Base-by-base conservation (phyloP, 2,113 vertebrate species). In the Cyanistes caeruleus region DNA sequence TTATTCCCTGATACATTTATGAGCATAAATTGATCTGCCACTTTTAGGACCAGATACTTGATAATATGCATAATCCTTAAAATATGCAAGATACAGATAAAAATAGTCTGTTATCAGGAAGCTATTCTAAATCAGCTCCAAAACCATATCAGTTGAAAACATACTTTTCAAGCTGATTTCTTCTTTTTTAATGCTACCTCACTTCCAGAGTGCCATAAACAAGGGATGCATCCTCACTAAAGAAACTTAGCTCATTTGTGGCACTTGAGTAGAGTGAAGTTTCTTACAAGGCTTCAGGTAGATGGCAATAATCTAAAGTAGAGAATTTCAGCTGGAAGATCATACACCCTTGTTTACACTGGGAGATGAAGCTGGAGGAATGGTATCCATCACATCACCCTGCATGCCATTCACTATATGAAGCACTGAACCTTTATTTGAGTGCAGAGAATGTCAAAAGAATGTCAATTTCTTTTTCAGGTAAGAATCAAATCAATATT, bases 21-120 rank as follows among this genome's bases (percentile, higher is more conserved):
- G 28, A 91, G 31, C 37, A 91, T 31, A 89, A 91, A 92, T 59
- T 56, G 48, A 39, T 59, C 43, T 75, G 60, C 64, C 58, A 69
- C 46, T 94, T 92, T 65, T 76, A 87, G 53, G 44, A 64, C 28
- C n/a, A 60, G 44, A 91, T 82, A 78, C 37, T n/a, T 75, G 49
- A 87, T 79, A 68, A 51, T 67, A 87, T n/a, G 48, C 31, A 78
- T 56, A 77, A 84, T 81, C 31, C 64, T 75, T 93, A 89, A 87
- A 87, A 91, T 78, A 79, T 49, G 53, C 56, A 79, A 94, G 41
- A 73, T 93, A 76, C 65, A 79, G 41, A 87, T n/a, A 79, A 93
- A 92, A 95, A 89, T 63, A 84, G 17, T 13, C n/a, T 72, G 13
- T 75, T 92, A 82, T 76, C 58, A 73, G 10, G 49, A 87, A 92